phyloP scores from a whole-genome alignment of 1,140 invertebrate species.

The Antheraea mylitta region DNA sequence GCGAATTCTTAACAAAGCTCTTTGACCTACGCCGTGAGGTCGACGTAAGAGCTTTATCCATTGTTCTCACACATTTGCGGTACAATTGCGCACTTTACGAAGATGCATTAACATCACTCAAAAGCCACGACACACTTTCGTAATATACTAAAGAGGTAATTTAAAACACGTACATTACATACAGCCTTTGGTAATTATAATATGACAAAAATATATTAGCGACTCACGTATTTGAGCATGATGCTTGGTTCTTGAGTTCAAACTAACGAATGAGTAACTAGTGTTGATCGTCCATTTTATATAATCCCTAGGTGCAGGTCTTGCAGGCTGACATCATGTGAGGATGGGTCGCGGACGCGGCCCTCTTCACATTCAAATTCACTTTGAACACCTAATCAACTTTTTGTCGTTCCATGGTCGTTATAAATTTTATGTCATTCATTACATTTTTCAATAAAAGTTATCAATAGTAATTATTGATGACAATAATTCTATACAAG shows the following conservation, averaged over 20 bases:
- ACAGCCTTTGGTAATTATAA: constrained; percentile 16
- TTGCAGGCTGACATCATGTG: constrained; percentile 67
- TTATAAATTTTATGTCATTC: not conserved
- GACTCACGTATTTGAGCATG: constrained; percentile 75
- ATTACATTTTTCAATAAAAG: not conserved
- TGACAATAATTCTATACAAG: not conserved
- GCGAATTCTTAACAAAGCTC: not conserved
- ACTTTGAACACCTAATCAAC: constrained; percentile 13
- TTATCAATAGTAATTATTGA: not conserved
- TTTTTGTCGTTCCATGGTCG: constrained; percentile 19
- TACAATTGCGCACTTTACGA: constrained; percentile 20
- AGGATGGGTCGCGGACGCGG: constrained; percentile 44
- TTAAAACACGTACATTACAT: constrained; percentile 11
- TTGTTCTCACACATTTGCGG: constrained; percentile 22
- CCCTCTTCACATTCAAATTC: constrained; percentile 12
- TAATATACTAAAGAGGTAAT: constrained; percentile 9
- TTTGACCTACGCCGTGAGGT: not conserved
- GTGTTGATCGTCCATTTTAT: constrained; percentile 66
- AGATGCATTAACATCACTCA: constrained; percentile 21
- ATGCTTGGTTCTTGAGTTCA: constrained; percentile 68
- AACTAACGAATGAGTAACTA: constrained; percentile 74
- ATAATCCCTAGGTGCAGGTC: constrained; percentile 58
- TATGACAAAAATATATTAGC: constrained; percentile 29
- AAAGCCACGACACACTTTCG: constrained; percentile 39
- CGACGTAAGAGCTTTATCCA: constrained; percentile 8